Evolutionary conservation across 2,888 invertebrate species (phyloP), one percentile per base, ranked within the genome.

Genomic region (Endotricha flammealis): DNA sequence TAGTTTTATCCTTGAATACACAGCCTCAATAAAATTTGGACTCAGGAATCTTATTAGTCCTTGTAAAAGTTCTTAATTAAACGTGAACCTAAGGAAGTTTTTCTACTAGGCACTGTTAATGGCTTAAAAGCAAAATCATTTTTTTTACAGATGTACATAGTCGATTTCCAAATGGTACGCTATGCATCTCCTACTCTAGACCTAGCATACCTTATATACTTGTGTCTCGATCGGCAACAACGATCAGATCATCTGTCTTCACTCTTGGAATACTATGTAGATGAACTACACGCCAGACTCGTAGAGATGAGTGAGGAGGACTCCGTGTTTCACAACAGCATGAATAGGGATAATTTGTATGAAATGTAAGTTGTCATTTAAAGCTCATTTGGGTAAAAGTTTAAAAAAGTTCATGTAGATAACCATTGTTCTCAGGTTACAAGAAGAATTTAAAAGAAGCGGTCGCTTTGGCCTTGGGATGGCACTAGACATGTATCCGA

Each of bases 171-270:
- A 69, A 65, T 91, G 36, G 89, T 89, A 11, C 89, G 93, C 9
- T 92, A 92, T 50, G 91, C 91, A 14, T 92, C 93, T 0, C 90
- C 91, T 30, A 90, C 91, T 0, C 67, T 92, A 29, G 93, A 93
- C 64, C 74, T 93, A 50, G 90, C 89, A 1, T 91, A 90, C 72
- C 67, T 93, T 14, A 67, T 92, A 41, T 92, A 90, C 53, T 88
- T 92, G 43, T 93, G 92, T 50, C 88, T 92, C 16, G 89, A 88
- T 14, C 87, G 90, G 1, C 76, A 88, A 28, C 88, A 91, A 64
- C 75, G 92, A n/a, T 78, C 81, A 10, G 73, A 80, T 2, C 88
- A 92, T 50, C 82, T 91, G 53, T 59, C 81, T 1, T 76, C 87
- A 0, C 73, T 92, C 20, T 72, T 92, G 27, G 87, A 87, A 48